Evolutionary conservation across 2,113 vertebrate species (phyloP), one percentile per base, ranked within the genome.

Genomic region (Galeopterus variegatus): DNA sequence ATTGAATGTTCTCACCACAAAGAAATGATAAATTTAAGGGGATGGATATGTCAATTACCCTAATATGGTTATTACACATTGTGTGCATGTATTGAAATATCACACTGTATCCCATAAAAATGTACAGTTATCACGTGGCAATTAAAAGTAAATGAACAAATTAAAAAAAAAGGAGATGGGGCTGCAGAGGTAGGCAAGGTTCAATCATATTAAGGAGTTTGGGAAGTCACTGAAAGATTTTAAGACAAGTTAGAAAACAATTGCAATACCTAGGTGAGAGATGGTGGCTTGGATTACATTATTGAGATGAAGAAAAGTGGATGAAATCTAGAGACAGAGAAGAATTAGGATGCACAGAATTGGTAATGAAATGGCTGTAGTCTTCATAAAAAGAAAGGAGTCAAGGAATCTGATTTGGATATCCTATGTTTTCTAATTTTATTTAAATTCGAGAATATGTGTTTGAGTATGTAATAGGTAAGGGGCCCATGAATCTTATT

Each of bases 231-330:
- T 15, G 45, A 84, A 95, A 62, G 87, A 88, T 83, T 77, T 81
- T 94, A 92, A 94, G 75, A 92, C 36, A 84, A 88, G 72, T 64
- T 81, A 88, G 90, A 48, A 79, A 92, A 56, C 65, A 70, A 12
- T 67, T 83, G 31, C 6, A 45, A 4, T 75, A 64, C 31, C 8
- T 86, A 23, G 17, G 26, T 70, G 23, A 94, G 60, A 77, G 84
- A n/a, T 36, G 12, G 48, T 92, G 52, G 45, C 73, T 93, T 93
- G 82, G 12, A 62, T 70, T 96, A 67, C 19, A 12, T 75, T 90
- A 41, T 24, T 41, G 56, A 79, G 70, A 69, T 82, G 33, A 64
- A 76, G 48, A 79, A 8, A 64, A 48, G 13, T 64, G 21, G 72
- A 18, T 83, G 15, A 80, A 58, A 93, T 81, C 50, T 73, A 17